phyloP scores from a whole-genome alignment of 1,140 invertebrate species.

The Bombus haemorrhoidalis region DNA sequence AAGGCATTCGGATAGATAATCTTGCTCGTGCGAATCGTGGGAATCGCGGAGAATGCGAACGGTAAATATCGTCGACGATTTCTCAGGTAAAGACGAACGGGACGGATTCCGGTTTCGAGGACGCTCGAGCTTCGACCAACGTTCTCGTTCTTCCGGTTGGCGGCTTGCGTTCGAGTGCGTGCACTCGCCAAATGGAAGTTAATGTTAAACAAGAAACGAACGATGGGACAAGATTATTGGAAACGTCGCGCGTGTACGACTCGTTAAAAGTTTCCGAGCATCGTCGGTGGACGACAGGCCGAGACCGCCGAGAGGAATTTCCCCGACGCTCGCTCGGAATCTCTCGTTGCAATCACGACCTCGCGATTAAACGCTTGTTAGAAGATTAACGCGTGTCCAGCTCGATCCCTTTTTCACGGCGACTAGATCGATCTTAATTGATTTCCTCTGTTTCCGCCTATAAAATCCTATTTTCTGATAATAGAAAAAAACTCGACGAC shows the following conservation, averaged over 20 bases:
- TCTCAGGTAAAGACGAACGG: neutral
- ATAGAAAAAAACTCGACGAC: neutral
- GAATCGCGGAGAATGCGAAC: constrained; percentile 3
- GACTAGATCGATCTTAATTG: constrained; percentile 42
- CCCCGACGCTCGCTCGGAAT: constrained; percentile 1
- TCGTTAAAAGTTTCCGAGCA: constrained; percentile 53
- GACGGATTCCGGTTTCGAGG: neutral
- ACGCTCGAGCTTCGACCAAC: neutral
- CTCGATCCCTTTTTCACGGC: constrained; percentile 1
- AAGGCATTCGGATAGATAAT: constrained; percentile 23
- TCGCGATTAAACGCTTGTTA: constrained; percentile 40
- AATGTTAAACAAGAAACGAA: constrained; percentile 41
- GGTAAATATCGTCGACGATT: constrained; percentile 24
- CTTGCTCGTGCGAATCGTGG: neutral
- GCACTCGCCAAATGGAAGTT: neutral
- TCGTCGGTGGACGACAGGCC: neutral
- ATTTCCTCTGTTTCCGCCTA: constrained; percentile 10
- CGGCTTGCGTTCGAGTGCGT: neutral
- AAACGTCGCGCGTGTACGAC: constrained; percentile 34
- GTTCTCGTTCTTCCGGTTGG: neutral
- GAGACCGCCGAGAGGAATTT: neutral
- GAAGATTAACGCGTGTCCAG: constrained; percentile 34
- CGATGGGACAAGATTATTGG: constrained; percentile 24
- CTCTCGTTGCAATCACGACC: constrained; percentile 18
- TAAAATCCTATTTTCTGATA: neutral